Evolutionary conservation across 2,888 invertebrate genomes (phyloP), one percentile per base, ranked within the genome.

Genomic region (Euzophera pinguis): DNA sequence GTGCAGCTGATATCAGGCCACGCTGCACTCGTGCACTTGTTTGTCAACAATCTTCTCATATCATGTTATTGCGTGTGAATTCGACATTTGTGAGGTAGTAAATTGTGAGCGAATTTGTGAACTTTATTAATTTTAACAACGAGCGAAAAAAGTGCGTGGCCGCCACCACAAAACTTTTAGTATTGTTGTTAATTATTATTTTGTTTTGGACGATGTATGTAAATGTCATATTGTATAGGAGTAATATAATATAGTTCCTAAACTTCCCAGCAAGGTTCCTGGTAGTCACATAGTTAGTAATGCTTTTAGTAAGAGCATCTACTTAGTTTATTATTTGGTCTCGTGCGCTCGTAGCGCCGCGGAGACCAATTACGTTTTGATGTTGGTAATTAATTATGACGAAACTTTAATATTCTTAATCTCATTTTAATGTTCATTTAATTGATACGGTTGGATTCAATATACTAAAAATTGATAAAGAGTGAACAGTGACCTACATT

Each of bases 81-180:
- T 7, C 12, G n/a, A 27, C 17, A n/a, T n/a, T 42, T 42, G 7
- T 29, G 7, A 29, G 29, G 43, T 29, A 34, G 32, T 14, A 32
- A 16, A n/a, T 45, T 43, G 22, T 13, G 29, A 29, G 13, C 5
- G 43, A 14, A 16, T 14, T n/a, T 37, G 50, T 17, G 42, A 50
- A 55, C 53, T 62, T 57, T 51, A 49, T 63, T 69, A 78, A 70
- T 73, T 69, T 76, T 82, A 85, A 67, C 66, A 59, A 67, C 60
- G 60, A 61, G 68, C 56, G 56, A 59, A 22, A 58, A 65, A 67
- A 70, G 73, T 78, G 73, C 73, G 84, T 84, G 86, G 81, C 89
- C 88, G 89, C 89, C 87, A 90, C 75, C 81, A 83, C 81, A 76
- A 82, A 73, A 69, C 75, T 71, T 74, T 76, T 75, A 53, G 69